Base-by-base conservation (phyloP, 35 echinoderm and acorn worm genomes). In the Apostichopus japonicus region DNA sequence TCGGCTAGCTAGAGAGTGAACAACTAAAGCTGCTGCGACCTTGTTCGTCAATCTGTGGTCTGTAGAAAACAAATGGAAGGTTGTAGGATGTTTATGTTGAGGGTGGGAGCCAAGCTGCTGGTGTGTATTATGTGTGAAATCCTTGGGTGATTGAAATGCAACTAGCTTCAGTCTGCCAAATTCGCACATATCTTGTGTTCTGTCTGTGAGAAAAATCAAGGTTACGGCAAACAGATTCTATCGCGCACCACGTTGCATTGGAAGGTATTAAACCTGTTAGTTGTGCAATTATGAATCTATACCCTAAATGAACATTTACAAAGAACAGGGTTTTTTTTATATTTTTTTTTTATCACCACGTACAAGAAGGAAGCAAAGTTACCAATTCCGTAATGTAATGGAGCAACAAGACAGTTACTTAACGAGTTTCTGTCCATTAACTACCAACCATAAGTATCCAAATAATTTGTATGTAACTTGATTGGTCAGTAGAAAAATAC, bases 41-140 rank as follows among this genome's bases (percentile, higher is more conserved):
- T 67, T 67, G 63, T 67, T 67, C 63, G 11, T 67, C 63, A 67
- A 67, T 67, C 11, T 67, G 63, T 67, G 63, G 63, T 67, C 11
- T 15, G 63, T 15, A 19, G 63, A 67, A 67, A 67, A 67, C 63
- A 67, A 67, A 67, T 67, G 63, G 63, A 67, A 67, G 63, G 63
- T 67, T 67, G 63, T 67, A 67, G 63, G 4, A 67, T 67, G 63
- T 67, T 67, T 67, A 67, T 67, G 63, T 67, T 67, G 63, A 67
- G 63, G 63, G 63, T 67, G 63, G 63, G 63, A 67, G 63, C 63
- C 19, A 16, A 44, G 11, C 63, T 67, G 63, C 63, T 67, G 63
- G 63, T 67, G 63, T 67, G 63, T 67, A 67, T 67, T 67, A 67
- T 67, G 63, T 67, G 63, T 67, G 63, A 67, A 67, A 67, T 67